A percentile compares a stretch with the other conserved stretches of the same genome.
These are phyloP conservation scores for Carollia perspicillata DNA, from an alignment of 2,113 vertebrate species.

Conservation along the genomic window DNA sequence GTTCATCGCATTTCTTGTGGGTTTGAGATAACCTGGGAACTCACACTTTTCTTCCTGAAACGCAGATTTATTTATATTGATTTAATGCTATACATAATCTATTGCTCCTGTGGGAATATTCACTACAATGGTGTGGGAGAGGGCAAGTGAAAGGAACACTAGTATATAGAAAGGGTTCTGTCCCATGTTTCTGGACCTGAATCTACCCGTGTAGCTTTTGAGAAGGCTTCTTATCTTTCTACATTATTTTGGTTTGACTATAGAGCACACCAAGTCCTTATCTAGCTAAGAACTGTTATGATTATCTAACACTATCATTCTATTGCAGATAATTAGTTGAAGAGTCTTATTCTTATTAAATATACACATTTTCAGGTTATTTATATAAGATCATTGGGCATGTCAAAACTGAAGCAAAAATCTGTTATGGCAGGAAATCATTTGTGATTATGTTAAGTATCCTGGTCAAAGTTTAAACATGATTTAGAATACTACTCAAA, in stretches of 20 bases:
- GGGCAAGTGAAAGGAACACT: not conserved
- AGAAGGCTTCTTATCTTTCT: not conserved
- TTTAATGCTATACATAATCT: conserved; percentile 43
- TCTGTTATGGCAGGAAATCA: not conserved
- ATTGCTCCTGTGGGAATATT: conserved; percentile 21
- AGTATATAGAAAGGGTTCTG: not conserved
- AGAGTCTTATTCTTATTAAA: not conserved
- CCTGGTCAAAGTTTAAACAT: not conserved
- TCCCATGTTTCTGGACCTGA: not conserved
- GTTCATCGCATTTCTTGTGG: not conserved
- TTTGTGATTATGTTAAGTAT: not conserved
- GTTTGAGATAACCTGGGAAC: conserved; percentile 45
- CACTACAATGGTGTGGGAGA: not conserved
- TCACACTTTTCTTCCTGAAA: conserved; percentile 49
- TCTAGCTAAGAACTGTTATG: not conserved
- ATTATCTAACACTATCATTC: not conserved
- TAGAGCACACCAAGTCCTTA: not conserved
- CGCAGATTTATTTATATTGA: conserved; percentile 22
- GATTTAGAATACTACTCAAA: not conserved
- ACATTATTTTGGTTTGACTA: not conserved
- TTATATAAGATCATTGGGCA: not conserved
- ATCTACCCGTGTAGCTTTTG: not conserved
- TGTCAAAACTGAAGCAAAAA: not conserved
- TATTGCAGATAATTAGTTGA: not conserved
- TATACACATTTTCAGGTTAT: not conserved